These are phyloP conservation scores for Scolopax rusticola DNA, from an alignment of 2,797 vertebrate genomes.

Conservation along the genomic window DNA sequence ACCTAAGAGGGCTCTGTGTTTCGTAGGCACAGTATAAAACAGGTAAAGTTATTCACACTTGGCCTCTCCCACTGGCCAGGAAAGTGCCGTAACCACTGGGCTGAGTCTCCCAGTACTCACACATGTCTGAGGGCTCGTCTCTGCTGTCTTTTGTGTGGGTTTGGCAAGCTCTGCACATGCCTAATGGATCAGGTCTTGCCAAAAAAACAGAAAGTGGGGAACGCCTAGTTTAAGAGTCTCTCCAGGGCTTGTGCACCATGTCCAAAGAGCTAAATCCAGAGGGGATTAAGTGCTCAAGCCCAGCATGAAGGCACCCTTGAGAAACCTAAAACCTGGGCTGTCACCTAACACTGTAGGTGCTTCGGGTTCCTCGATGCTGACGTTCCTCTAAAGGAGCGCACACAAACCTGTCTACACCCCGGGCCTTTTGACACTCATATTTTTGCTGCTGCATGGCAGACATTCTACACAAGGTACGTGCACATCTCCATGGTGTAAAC, in stretches of 20 bases:
- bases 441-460: not conserved
- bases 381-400: not conserved
- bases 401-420: not conserved
- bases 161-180: slow-evolving; percentile 56
- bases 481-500: slow-evolving; percentile 17
- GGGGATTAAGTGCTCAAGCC: slow-evolving; percentile 49
- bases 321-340: slow-evolving; percentile 64
- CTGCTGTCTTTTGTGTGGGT: slow-evolving; percentile 63
- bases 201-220: slow-evolving; percentile 2
- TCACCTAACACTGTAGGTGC: slow-evolving; percentile 3
- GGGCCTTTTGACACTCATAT: not conserved
- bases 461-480: slow-evolving; percentile 26
- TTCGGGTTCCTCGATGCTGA: not conserved
- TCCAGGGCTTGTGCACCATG: slow-evolving; percentile 14
- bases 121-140: slow-evolving; percentile 43
- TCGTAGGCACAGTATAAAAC: not conserved
- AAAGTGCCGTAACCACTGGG: not conserved
- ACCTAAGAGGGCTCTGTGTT: not conserved
- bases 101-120: not conserved
- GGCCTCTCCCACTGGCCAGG: slow-evolving; percentile 27
- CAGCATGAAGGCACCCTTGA: slow-evolving; percentile 18
- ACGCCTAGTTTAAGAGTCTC: slow-evolving; percentile 37
- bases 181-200: slow-evolving; percentile 27
- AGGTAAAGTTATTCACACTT: not conserved
- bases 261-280: slow-evolving; percentile 18